Percentiles rank a stretch among this genome's conserved stretches.
These are phyloP conservation scores for Mormyrus proboscirostris DNA, from an alignment of 2,797 vertebrate species.

Conservation along the genomic window DNA sequence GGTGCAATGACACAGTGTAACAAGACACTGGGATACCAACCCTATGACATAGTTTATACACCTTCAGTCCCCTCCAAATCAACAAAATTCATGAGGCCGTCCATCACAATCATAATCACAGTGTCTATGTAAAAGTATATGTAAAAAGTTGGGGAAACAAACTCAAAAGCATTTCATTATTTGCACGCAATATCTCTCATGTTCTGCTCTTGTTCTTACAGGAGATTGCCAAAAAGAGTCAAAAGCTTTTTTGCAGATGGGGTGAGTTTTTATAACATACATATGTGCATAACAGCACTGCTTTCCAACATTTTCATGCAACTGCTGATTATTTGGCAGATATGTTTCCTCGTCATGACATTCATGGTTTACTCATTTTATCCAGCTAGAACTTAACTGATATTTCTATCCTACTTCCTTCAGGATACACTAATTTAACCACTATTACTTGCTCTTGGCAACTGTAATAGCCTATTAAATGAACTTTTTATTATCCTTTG, in stretches of 20 bases:
- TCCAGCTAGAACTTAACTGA: neutral
- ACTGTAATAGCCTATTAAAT: neutral
- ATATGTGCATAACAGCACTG: neutral
- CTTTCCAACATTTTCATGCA: neutral
- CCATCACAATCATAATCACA: neutral
- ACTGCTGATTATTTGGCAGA: neutral
- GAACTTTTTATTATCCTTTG: neutral
- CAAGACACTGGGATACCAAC: neutral
- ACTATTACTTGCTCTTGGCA: neutral
- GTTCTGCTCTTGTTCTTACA: conserved; percentile 38
- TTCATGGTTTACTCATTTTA: neutral
- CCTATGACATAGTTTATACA: neutral
- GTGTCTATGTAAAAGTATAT: too few species aligned
- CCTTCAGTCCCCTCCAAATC: neutral
- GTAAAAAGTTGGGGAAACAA: neutral
- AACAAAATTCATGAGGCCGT: neutral
- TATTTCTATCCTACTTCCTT: neutral
- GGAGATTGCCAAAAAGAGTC: conserved; percentile 73
- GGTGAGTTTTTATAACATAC: conserved; percentile 51
- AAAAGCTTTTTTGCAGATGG: conserved; percentile 80
- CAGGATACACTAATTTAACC: neutral
- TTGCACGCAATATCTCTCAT: neutral
- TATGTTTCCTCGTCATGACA: neutral
- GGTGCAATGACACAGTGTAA: neutral
- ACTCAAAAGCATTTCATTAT: neutral